A percentile compares a stretch with the other conserved stretches of the same genome.
Conservation (phyloP, 1,140 invertebrate genomes). For the Lordiphosa clarofinis region DNA sequence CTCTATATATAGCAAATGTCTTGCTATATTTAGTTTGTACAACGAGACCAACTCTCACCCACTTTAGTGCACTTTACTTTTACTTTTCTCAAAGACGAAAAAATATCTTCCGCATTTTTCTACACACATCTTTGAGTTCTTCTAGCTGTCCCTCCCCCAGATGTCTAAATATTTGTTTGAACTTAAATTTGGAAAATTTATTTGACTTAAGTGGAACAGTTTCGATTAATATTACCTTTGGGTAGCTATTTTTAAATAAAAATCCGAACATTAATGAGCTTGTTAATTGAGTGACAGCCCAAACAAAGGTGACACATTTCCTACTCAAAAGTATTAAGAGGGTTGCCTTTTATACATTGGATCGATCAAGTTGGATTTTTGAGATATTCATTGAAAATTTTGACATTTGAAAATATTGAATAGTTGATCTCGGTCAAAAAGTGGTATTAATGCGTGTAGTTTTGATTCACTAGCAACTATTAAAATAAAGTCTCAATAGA, state of each 20-base stretch:
- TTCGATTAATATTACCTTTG: slow-evolving; percentile 34
- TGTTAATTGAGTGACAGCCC: slow-evolving; percentile 50
- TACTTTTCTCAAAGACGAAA: slow-evolving; percentile 19
- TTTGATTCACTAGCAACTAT: no score
- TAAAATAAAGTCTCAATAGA: no score
- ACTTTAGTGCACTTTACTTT: slow-evolving; percentile 58
- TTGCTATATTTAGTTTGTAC: slow-evolving; percentile 44
- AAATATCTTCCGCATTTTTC: slow-evolving; percentile 60
- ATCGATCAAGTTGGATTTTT: no score
- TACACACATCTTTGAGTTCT: neutral
- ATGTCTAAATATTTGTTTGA: slow-evolving; percentile 43
- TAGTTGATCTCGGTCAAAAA: no score
- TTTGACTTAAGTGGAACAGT: slow-evolving; percentile 43
- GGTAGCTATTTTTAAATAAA: slow-evolving; percentile 35
- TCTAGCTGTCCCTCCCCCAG: slow-evolving; percentile 15
- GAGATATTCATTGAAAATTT: no score
- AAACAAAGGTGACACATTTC: slow-evolving; percentile 57
- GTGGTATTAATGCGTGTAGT: no score
- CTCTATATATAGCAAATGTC: slow-evolving; percentile 44
- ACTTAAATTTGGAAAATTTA: slow-evolving; percentile 37
- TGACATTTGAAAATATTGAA: no score
- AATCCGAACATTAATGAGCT: slow-evolving; percentile 54
- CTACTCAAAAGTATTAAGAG: no score
- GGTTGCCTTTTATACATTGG: no score
- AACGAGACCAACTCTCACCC: slow-evolving; percentile 28